Evolutionary conservation across 1,140 invertebrate species (phyloP).

Genomic region (Muscidifurax raptorellus): DNA sequence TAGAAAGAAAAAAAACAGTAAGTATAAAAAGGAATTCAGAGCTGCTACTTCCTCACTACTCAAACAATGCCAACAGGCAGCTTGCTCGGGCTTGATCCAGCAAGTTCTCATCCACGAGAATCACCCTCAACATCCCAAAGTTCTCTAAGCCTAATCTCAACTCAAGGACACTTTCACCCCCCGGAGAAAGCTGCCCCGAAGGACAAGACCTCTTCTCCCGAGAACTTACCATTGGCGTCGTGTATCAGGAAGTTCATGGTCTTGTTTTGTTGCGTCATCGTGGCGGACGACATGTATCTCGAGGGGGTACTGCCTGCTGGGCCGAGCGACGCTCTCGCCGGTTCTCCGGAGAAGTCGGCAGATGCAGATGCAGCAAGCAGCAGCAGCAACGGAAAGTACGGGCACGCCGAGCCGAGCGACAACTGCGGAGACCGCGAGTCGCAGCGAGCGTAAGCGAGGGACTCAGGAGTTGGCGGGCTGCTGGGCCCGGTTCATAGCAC

Average conservation of each 20-base stretch:
- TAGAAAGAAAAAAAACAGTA: no score
- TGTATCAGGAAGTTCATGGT: conserved; percentile 81
- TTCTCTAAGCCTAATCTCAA: not conserved
- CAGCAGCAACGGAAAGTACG: conserved; percentile 71
- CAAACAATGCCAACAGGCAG: no score
- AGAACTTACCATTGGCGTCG: conserved; percentile 79
- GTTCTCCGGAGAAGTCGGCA: conserved; percentile 77
- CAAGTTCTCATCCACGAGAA: not conserved
- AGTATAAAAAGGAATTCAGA: not conserved
- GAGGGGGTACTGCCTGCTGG: conserved; percentile 57
- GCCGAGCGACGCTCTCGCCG: conserved; percentile 69
- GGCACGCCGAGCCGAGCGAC: conserved; percentile 22
- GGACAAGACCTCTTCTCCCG: not conserved
- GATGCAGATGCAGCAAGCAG: no score
- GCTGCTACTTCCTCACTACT: no score
- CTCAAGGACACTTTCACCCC: not conserved
- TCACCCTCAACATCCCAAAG: not conserved
- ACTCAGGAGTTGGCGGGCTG: not conserved
- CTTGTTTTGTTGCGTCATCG: conserved; percentile 79
- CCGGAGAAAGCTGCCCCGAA: not conserved
- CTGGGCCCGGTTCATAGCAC: not conserved
- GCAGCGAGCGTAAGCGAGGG: no score
- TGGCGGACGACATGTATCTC: conserved; percentile 59
- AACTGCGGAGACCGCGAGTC: not conserved
- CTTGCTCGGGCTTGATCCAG: no score